phyloP scores from a whole-genome alignment of 2,113 vertebrate genomes.

The Malaclemys terrapin region DNA sequence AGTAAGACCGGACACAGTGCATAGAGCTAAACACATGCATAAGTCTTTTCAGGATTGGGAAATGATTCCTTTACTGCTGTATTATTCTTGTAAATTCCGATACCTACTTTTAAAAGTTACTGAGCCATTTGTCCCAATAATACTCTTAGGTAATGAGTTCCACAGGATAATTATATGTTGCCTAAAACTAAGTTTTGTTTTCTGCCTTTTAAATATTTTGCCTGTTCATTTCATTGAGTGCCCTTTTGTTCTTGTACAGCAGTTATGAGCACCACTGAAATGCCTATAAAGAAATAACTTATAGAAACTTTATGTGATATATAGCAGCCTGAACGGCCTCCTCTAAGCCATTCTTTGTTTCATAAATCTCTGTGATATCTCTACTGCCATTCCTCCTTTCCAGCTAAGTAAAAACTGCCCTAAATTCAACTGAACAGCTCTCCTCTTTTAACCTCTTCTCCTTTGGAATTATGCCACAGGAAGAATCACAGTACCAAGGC shows the following conservation, averaged over 20 bases:
- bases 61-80: not conserved
- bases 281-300: not conserved
- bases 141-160: not conserved
- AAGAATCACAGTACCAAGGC: fast-evolving
- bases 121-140: fast-evolving
- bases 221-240: not conserved
- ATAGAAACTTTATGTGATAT: not conserved
- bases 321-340: not conserved
- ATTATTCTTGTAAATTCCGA: not conserved
- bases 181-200: not conserved
- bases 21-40: not conserved
- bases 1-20: not conserved
- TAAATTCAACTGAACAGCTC: not conserved
- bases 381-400: not conserved
- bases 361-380: conserved; percentile 21
- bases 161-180: fast-evolving
- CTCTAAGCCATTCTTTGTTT: not conserved
- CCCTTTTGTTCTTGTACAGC: not conserved
- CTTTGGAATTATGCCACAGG: not conserved
- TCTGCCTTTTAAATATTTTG: not conserved
- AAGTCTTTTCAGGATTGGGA: not conserved
- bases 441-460: not conserved
- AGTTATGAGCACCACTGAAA: not conserved
- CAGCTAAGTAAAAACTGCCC: not conserved
- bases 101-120: fast-evolving